Evolutionary conservation across 2,797 vertebrate species (phyloP).

Genomic region (Acanthis flammea): DNA sequence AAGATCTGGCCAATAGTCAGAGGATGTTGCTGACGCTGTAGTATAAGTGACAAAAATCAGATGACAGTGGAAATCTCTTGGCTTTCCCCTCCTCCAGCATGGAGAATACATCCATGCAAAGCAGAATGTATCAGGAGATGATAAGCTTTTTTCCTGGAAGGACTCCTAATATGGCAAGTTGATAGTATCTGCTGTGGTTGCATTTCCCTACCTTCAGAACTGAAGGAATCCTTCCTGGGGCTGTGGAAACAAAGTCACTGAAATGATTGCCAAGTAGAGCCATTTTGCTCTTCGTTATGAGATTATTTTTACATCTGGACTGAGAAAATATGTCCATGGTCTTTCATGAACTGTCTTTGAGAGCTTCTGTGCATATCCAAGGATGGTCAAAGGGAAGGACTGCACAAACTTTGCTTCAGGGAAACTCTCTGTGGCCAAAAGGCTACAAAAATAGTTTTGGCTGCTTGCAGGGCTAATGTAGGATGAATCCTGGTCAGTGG

Average conservation of each 20-base stretch:
- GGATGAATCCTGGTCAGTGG: rapidly evolving
- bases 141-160: neutral
- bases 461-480: neutral
- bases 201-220: neutral
- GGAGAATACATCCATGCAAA: neutral
- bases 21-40: neutral
- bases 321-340: neutral
- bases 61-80: neutral
- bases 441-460: neutral
- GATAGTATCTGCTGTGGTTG: neutral
- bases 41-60: neutral
- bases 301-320: neutral
- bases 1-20: neutral
- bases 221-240: neutral
- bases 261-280: neutral
- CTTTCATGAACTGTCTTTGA: neutral
- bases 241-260: neutral
- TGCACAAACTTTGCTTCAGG: neutral
- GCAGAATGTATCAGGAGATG: neutral
- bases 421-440: neutral
- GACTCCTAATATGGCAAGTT: neutral
- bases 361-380: rapidly evolving
- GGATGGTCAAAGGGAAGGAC: neutral
- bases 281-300: neutral
- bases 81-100: neutral